A percentile compares a stretch with the other conserved stretches of the same genome.
Conservation (phyloP, 2,797 vertebrate species). For the Chaenodraco wilsoni region DNA sequence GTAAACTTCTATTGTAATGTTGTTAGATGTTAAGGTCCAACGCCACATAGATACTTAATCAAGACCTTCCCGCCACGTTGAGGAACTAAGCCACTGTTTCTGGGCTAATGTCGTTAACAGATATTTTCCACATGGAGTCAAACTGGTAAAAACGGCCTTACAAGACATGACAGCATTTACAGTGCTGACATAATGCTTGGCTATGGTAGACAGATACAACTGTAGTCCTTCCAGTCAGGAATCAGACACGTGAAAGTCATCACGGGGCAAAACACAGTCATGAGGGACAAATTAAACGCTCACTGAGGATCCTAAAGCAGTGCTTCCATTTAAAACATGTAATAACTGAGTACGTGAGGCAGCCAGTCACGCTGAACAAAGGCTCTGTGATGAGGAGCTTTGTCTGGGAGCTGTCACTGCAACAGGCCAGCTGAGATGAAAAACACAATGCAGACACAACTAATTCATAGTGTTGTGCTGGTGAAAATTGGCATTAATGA, state of each 20-base stretch:
- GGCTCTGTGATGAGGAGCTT: constrained; percentile 38
- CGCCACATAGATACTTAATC: not conserved
- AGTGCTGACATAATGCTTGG: constrained; percentile 34
- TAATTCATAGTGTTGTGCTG: not conserved
- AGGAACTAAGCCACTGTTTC: constrained; percentile 8
- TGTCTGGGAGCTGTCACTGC: constrained; percentile 54
- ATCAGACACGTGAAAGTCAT: constrained; percentile 64
- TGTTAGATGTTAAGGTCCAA: constrained; percentile 14
- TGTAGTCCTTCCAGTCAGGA: constrained; percentile 36
- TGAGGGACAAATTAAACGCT: constrained; percentile 69
- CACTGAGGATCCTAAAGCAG: constrained; percentile 53
- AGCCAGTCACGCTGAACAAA: constrained; percentile 58
- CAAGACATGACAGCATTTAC: constrained; percentile 35
- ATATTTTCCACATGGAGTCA: constrained; percentile 32
- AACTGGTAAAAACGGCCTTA: constrained; percentile 23
- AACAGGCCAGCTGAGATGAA: constrained; percentile 26
- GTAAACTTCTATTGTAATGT: not conserved
- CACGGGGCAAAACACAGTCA: constrained; percentile 71
- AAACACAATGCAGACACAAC: constrained; percentile 30
- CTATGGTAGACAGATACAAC: constrained; percentile 22
- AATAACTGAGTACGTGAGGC: constrained; percentile 64
- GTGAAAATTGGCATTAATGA: constrained; percentile 2
- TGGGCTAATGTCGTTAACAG: constrained; percentile 4
- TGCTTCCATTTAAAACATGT: constrained; percentile 69
- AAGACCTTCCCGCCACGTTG: not conserved